Conservation (phyloP, 2,797 vertebrate genomes). For the Coregonus sp. region DNA sequence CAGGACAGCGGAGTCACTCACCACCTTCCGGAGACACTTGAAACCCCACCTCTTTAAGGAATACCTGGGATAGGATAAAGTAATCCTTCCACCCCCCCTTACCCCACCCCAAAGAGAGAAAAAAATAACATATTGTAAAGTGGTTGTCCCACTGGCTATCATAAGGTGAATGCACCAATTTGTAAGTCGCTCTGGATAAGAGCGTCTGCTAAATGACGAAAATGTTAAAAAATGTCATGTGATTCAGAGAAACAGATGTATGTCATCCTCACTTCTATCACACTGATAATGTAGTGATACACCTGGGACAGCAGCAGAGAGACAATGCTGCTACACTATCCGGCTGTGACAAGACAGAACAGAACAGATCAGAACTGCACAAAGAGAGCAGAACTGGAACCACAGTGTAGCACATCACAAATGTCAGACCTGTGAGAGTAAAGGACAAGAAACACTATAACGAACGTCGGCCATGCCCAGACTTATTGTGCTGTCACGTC, state of each 20-base stretch:
- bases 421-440: background rate
- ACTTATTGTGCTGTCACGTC: too few species aligned
- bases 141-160: too few species aligned
- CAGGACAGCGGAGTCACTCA: too few species aligned
- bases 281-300: slow-evolving; percentile 12
- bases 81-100: too few species aligned
- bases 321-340: background rate
- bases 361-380: background rate
- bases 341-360: background rate
- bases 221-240: background rate
- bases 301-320: slow-evolving; percentile 10
- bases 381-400: background rate
- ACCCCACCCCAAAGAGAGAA: too few species aligned
- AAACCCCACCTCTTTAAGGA: too few species aligned
- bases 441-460: background rate
- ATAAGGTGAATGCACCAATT: too few species aligned
- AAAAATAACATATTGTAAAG: too few species aligned
- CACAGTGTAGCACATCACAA: background rate
- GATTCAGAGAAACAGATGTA: slow-evolving; percentile 41
- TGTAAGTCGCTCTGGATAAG: too few species aligned
- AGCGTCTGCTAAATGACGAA: too few species aligned
- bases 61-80: too few species aligned
- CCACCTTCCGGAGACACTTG: too few species aligned
- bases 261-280: slow-evolving; percentile 21
- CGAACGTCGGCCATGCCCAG: background rate